These are phyloP conservation scores for Sinocyclocheilus anshuiensis DNA, from an alignment of 2,113 vertebrate genomes.

Conservation along the genomic window DNA sequence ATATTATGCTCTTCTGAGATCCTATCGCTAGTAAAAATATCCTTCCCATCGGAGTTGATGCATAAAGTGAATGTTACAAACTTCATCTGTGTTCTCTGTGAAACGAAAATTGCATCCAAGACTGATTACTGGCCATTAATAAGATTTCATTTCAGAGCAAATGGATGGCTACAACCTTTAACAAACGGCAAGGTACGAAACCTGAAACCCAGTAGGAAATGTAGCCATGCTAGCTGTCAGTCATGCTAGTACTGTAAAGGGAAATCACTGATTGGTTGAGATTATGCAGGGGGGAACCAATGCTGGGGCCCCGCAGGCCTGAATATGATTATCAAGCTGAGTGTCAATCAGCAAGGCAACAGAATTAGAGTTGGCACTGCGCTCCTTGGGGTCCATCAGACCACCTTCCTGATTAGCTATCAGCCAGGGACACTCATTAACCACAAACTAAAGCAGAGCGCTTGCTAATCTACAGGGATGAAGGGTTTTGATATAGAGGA, in stretches of 20 bases:
- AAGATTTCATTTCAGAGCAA: not conserved
- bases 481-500: conserved; percentile 16
- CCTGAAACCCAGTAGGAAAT: conserved; percentile 16
- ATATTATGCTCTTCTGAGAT: conserved; percentile 29
- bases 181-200: conserved; percentile 8
- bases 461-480: conserved; percentile 31
- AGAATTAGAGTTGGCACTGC: conserved; percentile 37
- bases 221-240: conserved; percentile 25
- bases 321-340: conserved; percentile 60
- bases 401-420: conserved; percentile 46
- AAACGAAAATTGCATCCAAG: not conserved
- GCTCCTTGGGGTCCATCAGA: conserved; percentile 41
- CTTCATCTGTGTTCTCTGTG: not conserved
- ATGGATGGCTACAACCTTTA: not conserved
- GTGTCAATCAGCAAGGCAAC: conserved; percentile 60
- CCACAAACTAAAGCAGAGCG: conserved; percentile 53
- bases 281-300: conserved; percentile 46
- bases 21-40: conserved; percentile 1
- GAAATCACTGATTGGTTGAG: conserved; percentile 50
- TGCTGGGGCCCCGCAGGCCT: conserved; percentile 47
- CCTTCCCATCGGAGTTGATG: not conserved
- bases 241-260: conserved; percentile 26
- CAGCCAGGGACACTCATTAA: conserved; percentile 59
- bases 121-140: conserved; percentile 11
- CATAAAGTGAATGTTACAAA: not conserved